Evolutionary conservation across 2,888 invertebrate species (phyloP), one percentile per base, ranked within the genome.

Genomic region (Lithophane semibrunnea): DNA sequence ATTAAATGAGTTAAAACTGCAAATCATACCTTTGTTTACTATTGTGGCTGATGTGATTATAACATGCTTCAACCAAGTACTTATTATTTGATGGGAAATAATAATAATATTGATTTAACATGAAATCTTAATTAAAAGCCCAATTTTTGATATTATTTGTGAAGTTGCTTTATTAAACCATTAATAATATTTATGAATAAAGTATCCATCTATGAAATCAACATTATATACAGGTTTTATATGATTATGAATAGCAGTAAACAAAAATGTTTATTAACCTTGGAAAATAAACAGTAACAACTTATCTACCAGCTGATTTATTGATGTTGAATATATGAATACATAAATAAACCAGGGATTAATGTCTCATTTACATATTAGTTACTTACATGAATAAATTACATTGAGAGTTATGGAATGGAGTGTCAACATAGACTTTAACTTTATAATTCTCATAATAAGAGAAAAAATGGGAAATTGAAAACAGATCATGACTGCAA

Each of bases 311-410:
- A 71, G 58, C 68, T 61, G 70, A 80, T 82, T 68, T 74, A 84
- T 75, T 52, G 24, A 75, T 83, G 56, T 63, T 81, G 65, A 63
- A 78, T 78, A 66, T 10, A 84, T 81, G 65, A 63, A 78, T 78
- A 66, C 12, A 84, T 67, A 61, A 69, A 71, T 60, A 52, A 44
- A 67, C 18, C 29, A n/a, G 13, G 60, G 52, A 70, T 82, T 81
- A 69, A 61, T 61, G 52, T 52, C 56, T 52, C 64, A 63, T 79
- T 79, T 73, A 69, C 56, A 84, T 68, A 70, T 61, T 69, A 29
- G n/a, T 64, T 71, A 73, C 24, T 65, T n/a, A 52, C 18, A 54
- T 65, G 47, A 75, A 74, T 75, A 80, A 60, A 71, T 71, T 67
- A 73, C 29, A 71, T 37, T 58, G 44, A 29, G 21, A 79, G 47